A percentile compares a stretch with the other conserved stretches of the same genome.
Conservation (phyloP, 1,140 invertebrate genomes). For the Asbolus verrucosus region DNA sequence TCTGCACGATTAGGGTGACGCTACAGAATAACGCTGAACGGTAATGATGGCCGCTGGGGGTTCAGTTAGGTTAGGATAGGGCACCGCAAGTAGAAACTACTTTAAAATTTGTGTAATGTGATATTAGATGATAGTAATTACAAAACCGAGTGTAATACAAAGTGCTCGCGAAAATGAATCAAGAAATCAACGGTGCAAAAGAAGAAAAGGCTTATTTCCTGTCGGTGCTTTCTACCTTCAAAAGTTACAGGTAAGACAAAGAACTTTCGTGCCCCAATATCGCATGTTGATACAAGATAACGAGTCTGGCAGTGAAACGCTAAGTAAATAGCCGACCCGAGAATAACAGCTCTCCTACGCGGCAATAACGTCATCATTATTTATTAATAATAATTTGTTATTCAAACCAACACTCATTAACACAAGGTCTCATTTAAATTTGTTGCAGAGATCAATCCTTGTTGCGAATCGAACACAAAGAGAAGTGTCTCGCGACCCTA, state of each 20-base stretch:
- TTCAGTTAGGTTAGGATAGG: conserved; percentile 40
- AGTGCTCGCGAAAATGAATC: conserved; percentile 13
- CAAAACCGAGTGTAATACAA: background rate
- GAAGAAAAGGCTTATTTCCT: conserved; percentile 81
- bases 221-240: conserved; percentile 82
- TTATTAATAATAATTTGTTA: conserved; percentile 37
- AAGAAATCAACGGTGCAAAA: conserved; percentile 51
- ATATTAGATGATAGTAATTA: conserved; percentile 32
- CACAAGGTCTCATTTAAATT: conserved; percentile 41
- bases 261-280: conserved; percentile 10
- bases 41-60: conserved; percentile 5
- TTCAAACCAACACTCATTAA: background rate
- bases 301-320: background rate
- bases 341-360: conserved; percentile 28
- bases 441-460: conserved; percentile 71
- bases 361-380: conserved; percentile 3
- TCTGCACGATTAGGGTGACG: no score
- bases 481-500: conserved; percentile 80
- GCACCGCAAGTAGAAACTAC: conserved; percentile 39
- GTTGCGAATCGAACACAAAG: conserved; percentile 77
- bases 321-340: conserved; percentile 5
- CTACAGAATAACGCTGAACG: background rate
- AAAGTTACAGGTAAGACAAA: conserved; percentile 79
- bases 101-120: conserved; percentile 32
- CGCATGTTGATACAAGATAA: conserved; percentile 15